phyloP scores from a whole-genome alignment of 2,888 invertebrate genomes.

The Rhodophaea formosa region DNA sequence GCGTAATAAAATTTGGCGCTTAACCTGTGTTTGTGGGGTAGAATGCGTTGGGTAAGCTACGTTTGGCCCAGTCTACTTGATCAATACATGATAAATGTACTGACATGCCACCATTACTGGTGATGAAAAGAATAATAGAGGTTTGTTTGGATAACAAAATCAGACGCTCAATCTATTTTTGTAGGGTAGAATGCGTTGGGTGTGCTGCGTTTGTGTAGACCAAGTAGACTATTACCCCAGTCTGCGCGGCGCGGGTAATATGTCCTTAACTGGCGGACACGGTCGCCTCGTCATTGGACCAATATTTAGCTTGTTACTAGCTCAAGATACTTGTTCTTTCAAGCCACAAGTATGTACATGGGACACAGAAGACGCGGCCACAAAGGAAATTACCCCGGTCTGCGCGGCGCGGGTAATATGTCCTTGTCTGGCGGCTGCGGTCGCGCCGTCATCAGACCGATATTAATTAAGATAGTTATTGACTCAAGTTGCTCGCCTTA shows the following conservation, averaged over 20 bases:
- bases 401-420: slow-evolving; percentile 40
- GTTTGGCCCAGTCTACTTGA: too few species aligned
- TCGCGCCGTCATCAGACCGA: slow-evolving; percentile 27
- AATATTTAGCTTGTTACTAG: background rate
- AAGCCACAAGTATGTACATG: slow-evolving; percentile 23
- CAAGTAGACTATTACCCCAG: slow-evolving; percentile 30
- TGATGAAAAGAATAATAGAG: too few species aligned
- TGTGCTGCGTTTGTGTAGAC: too few species aligned
- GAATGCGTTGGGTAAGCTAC: too few species aligned
- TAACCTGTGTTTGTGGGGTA: too few species aligned
- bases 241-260: slow-evolving; percentile 38
- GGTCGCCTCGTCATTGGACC: slow-evolving; percentile 27
- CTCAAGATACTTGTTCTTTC: background rate
- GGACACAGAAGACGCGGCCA: slow-evolving; percentile 40
- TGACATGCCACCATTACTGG: too few species aligned
- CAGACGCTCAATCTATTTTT: too few species aligned
- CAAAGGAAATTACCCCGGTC: slow-evolving; percentile 53
- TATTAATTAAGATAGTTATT: too few species aligned
- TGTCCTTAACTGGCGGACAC: slow-evolving; percentile 42
- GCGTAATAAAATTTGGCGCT: too few species aligned
- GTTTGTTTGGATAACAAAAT: too few species aligned
- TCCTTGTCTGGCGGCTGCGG: slow-evolving; percentile 40
- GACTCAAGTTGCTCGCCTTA: background rate
- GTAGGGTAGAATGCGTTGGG: too few species aligned
- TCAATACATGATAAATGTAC: too few species aligned